Conservation (phyloP, 2,797 vertebrate genomes). For the Chaetodon trifasciatus region DNA sequence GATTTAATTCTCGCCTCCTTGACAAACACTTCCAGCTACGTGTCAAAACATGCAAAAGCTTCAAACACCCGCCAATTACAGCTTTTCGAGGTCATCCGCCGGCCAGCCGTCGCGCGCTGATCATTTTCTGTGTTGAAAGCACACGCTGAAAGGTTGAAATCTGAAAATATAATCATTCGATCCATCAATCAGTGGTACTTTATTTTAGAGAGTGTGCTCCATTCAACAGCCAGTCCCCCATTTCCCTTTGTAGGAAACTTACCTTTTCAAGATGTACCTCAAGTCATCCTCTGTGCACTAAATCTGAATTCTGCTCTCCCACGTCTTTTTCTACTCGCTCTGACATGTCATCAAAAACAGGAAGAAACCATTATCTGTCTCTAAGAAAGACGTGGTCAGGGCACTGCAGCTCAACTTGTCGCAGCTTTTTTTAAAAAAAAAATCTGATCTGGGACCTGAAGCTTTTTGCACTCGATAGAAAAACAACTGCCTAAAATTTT, state of each 20-base stretch:
- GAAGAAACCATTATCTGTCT: conserved; percentile 20
- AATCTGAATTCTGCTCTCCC: conserved; percentile 43
- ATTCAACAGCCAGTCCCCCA: conserved; percentile 7
- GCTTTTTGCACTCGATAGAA: conserved; percentile 43
- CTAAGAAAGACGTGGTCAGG: conserved; percentile 42
- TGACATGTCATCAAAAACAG: conserved; percentile 36
- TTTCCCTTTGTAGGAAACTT: conserved; percentile 40
- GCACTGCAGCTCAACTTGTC: conserved; percentile 35
- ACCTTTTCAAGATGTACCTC: conserved; percentile 38
- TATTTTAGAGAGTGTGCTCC: conserved; percentile 14
- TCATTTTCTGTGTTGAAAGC: neutral
- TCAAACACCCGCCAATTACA: conserved; percentile 37
- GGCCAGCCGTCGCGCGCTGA: conserved; percentile 27
- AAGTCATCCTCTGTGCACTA: conserved; percentile 26
- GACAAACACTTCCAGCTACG: conserved; percentile 27
- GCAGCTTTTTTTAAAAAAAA: conserved; percentile 13
- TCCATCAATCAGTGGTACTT: conserved; percentile 39
- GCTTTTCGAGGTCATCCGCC: conserved; percentile 46
- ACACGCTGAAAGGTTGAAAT: conserved; percentile 23
- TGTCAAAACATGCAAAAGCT: conserved; percentile 50
- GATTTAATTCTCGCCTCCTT: conserved; percentile 29
- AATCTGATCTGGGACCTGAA: conserved; percentile 9
- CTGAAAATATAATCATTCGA: conserved; percentile 43
- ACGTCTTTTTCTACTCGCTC: conserved; percentile 2
- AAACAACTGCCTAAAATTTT: conserved; percentile 23